Evolutionary conservation across 2,888 invertebrate genomes (phyloP).

Genomic region (Rotaria socialis): DNA sequence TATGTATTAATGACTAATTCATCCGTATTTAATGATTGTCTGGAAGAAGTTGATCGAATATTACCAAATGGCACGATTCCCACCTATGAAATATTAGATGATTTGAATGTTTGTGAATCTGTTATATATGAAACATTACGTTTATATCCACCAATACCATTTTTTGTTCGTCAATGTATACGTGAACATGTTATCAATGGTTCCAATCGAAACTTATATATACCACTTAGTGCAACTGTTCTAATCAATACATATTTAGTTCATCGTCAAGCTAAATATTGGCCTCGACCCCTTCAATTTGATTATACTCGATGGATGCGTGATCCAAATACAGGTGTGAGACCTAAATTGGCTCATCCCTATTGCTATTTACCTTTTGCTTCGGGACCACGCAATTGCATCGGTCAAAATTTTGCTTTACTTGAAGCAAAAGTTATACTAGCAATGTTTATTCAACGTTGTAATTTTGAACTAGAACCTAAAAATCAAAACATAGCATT

Average conservation of each 20-base stretch:
- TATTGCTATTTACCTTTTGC: conserved; percentile 16
- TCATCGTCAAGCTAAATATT: neutral
- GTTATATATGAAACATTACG: conserved; percentile 19
- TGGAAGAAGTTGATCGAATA: neutral
- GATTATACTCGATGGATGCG: conserved; percentile 29
- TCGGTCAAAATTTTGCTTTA: neutral
- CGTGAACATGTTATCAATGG: neutral
- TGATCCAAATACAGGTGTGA: neutral
- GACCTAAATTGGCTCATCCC: neutral
- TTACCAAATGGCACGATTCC: neutral
- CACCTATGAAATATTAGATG: neutral
- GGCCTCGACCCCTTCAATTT: neutral
- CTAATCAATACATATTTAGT: neutral
- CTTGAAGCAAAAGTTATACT: neutral
- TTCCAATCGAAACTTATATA: neutral
- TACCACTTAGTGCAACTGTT: neutral
- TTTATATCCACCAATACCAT: conserved; percentile 15
- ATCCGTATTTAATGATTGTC: neutral
- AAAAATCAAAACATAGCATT: neutral
- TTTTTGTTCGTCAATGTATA: neutral
- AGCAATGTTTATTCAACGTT: neutral
- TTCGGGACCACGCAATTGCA: neutral
- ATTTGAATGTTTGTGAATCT: conserved; percentile 2
- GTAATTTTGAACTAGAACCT: neutral
- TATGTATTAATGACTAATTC: conserved; percentile 6